A percentile compares a stretch with the other conserved stretches of the same genome.
These are phyloP conservation scores for Zaprionus taronus DNA, from an alignment of 1,140 invertebrate genomes.

Conservation along the genomic window DNA sequence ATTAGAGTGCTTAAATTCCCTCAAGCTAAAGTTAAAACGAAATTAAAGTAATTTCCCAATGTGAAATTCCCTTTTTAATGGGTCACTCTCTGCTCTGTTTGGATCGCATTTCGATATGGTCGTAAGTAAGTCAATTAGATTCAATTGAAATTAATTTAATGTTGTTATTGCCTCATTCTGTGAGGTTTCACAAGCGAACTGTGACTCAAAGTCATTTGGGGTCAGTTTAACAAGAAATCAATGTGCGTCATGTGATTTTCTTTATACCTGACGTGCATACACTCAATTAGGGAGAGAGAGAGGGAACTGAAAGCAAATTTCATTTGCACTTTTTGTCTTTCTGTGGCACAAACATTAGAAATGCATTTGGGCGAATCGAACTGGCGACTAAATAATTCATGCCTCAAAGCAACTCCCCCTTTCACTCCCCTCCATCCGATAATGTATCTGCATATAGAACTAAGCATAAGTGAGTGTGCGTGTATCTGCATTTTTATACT, in stretches of 20 bases:
- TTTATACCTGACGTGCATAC: slow-evolving; percentile 23
- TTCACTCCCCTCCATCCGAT: neutral
- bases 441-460: slow-evolving; percentile 36
- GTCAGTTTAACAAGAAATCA: slow-evolving; percentile 18
- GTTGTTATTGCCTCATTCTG: slow-evolving; percentile 39
- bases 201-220: slow-evolving; percentile 43
- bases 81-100: slow-evolving; percentile 3
- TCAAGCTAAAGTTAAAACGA: neutral
- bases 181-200: slow-evolving; percentile 13
- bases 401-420: slow-evolving; percentile 6
- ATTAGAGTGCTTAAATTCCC: neutral
- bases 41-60: slow-evolving; percentile 14
- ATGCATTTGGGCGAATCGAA: slow-evolving; percentile 67
- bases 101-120: slow-evolving; percentile 16
- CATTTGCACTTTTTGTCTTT: slow-evolving; percentile 64
- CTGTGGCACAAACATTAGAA: slow-evolving; percentile 53
- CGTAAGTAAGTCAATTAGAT: slow-evolving; percentile 64
- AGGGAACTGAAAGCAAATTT: slow-evolving; percentile 48
- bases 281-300: slow-evolving; percentile 45
- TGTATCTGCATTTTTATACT: slow-evolving; percentile 26
- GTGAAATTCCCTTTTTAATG: slow-evolving; percentile 27
- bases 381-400: slow-evolving; percentile 75
- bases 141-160: slow-evolving; percentile 75
- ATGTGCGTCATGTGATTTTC: slow-evolving; percentile 3
- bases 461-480: slow-evolving; percentile 23